Evolutionary conservation across 2,888 invertebrate genomes (phyloP), one percentile per base, ranked within the genome.

Genomic region (Drosophila testacea): DNA sequence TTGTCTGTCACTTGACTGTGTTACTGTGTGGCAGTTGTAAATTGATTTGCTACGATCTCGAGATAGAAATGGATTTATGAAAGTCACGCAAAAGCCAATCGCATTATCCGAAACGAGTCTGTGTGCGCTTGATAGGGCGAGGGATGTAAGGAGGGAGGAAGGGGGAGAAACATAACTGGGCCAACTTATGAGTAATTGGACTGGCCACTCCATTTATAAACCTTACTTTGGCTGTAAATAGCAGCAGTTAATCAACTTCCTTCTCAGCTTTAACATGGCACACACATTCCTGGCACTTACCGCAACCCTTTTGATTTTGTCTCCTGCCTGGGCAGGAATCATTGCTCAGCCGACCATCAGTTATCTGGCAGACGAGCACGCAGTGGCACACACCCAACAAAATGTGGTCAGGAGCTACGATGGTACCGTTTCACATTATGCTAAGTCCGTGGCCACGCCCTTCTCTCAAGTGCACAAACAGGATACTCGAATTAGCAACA

Each of bases 281-380:
- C 90, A 91, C 56, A 90, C 93, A 94, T 92, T 94, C 77, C 89
- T 95, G 78, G 91, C 94, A 61, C 91, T 95, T 88, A 92, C 94
- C 89, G 93, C 94, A 90, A 93, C 93, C 10, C 57, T 88, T 5
- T 28, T 77, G 52, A 48, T 85, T 7, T 51, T 87, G 92, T 94
- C 95, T 83, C 93, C 94, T 75, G 94, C 94, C 86, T 94, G 93
- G 89, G 95, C 95, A 63, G 95, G 95, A 74, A 90, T 93, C 81
- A 90, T 95, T 79, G 77, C 76, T 16, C 82, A 76, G 47, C 84
- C 90, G 67, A 10, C 78, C 47, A 27, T 79, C 2, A 51, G 73
- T 16, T 81, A 83, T 32, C 28, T 70, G 61, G 73, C 57, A 11
- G 77, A 85, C 10, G 83, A 77, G 39, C 89, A 91, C 32, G 87